Evolutionary conservation across 2,888 invertebrate genomes (phyloP).

Genomic region (Scelioninae gen. 2): DNA sequence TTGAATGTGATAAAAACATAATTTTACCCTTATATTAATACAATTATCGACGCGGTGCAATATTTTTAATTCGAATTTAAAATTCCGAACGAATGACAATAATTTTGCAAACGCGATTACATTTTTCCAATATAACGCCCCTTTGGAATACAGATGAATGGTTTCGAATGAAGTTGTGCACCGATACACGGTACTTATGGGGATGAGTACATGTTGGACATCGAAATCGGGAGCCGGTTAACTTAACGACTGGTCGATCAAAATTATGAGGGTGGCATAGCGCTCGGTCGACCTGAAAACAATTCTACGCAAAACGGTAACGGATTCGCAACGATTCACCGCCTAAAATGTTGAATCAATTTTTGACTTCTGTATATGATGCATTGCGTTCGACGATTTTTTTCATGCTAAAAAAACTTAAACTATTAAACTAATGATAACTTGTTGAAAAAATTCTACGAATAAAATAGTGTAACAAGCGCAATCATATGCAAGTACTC

Average conservation of each 20-base stretch:
- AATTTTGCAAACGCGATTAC: too few species aligned
- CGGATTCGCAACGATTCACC: conserved; percentile 14
- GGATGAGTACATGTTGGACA: conserved; percentile 57
- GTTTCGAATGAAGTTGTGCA: conserved; percentile 4
- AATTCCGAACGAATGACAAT: too few species aligned
- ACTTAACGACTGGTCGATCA: conserved; percentile 64
- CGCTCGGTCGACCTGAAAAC: conserved; percentile 57
- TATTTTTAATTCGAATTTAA: too few species aligned
- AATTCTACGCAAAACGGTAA: conserved; percentile 59
- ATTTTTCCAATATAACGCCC: neutral
- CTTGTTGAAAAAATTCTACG: too few species aligned
- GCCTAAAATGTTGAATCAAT: conserved; percentile 14
- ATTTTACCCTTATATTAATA: too few species aligned
- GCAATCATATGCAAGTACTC: too few species aligned
- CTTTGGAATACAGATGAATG: conserved; percentile 8
- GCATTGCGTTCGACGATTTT: conserved; percentile 2
- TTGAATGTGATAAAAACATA: too few species aligned
- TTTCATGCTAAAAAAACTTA: too few species aligned
- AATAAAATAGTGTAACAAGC: too few species aligned
- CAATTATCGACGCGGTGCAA: too few species aligned
- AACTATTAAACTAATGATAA: too few species aligned
- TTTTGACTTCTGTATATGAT: too few species aligned
- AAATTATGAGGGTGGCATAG: conserved; percentile 65
- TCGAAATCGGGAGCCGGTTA: conserved; percentile 67
- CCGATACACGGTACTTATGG: conserved; percentile 24